Base-by-base conservation (phyloP, 2,888 invertebrate genomes). In the Ophioninae sp. region DNA sequence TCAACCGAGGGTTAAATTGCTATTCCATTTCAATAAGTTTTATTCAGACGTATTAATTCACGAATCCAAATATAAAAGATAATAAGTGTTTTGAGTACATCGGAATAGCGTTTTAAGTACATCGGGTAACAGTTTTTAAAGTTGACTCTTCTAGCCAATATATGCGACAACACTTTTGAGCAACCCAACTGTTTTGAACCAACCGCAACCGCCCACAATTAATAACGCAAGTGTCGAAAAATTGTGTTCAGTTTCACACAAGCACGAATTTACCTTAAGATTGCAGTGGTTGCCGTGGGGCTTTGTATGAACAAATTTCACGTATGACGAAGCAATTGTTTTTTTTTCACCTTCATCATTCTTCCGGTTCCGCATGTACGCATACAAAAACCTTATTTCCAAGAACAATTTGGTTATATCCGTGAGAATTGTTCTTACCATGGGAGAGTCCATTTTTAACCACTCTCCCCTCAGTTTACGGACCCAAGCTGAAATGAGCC, bases 1-100 rank as follows among this genome's bases (percentile, higher is more conserved):
- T 64, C 30, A 62, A 39, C 20, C 79, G 7, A 65, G 62, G 23
- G 70, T 64, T 41, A 59, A 79, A 59, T 69, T 30, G 23, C 13
- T 65, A 23, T 70, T 72, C 41, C 62, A 41, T 72, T 72, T 72
- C 70, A 20, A 39, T 41, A 44, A 57, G 41, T 79, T 57, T 65
- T 41, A 57, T 65, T 41, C 21, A 37, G 21, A 21, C 62, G 56
- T 30, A 70, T 70, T 30, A 57, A 56, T 70, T 8, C 10, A 23
- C 57, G 23, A 73, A 61, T 41, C 21, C n/a, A 61, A 23, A 41
- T 39, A 30, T 21, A 41, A 61, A 61, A 41, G 41, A 23, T 73
- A 8, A 61, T n/a, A 20, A 17, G 41, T 73, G 23, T n/a, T n/a
- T n/a, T n/a, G n/a, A n/a, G n/a, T 61, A 23, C 59, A n/a, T n/a